Evolutionary conservation across 1,140 invertebrate species (phyloP).

Genomic region (Ostrea edulis): DNA sequence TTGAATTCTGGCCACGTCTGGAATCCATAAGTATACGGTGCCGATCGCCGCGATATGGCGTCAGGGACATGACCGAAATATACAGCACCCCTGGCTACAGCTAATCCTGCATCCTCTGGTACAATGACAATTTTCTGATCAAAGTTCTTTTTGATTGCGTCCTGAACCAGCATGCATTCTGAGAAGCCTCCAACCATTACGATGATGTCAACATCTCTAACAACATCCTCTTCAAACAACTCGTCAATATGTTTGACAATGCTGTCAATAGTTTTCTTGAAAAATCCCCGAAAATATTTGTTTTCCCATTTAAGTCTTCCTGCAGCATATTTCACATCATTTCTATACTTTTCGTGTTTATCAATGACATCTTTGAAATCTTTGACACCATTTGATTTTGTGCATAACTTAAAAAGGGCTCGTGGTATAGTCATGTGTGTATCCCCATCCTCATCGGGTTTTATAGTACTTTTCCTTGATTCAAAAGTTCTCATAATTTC

Average conservation of each 20-base stretch:
- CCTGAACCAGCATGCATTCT: slow-evolving; percentile 54
- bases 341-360: slow-evolving; percentile 38
- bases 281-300: slow-evolving; percentile 28
- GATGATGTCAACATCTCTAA: slow-evolving; percentile 44
- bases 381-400: background rate
- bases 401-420: background rate
- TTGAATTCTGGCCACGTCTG: slow-evolving; percentile 53
- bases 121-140: slow-evolving; percentile 49
- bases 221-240: slow-evolving; percentile 42
- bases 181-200: slow-evolving; percentile 62
- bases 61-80: slow-evolving; percentile 50
- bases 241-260: slow-evolving; percentile 50
- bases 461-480: slow-evolving; percentile 55
- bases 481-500: slow-evolving; percentile 54
- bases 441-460: slow-evolving; percentile 7
- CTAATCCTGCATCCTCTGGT: slow-evolving; percentile 47
- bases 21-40: slow-evolving; percentile 51
- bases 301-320: slow-evolving; percentile 43
- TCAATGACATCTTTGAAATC: background rate
- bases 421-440: slow-evolving; percentile 43
- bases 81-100: slow-evolving; percentile 57
- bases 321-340: slow-evolving; percentile 17
- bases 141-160: slow-evolving; percentile 40
- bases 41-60: slow-evolving; percentile 47
- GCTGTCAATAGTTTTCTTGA: slow-evolving; percentile 42